Conservation (phyloP, 53 echinoderm and acorn worm species). For the Henricia sp. region DNA sequence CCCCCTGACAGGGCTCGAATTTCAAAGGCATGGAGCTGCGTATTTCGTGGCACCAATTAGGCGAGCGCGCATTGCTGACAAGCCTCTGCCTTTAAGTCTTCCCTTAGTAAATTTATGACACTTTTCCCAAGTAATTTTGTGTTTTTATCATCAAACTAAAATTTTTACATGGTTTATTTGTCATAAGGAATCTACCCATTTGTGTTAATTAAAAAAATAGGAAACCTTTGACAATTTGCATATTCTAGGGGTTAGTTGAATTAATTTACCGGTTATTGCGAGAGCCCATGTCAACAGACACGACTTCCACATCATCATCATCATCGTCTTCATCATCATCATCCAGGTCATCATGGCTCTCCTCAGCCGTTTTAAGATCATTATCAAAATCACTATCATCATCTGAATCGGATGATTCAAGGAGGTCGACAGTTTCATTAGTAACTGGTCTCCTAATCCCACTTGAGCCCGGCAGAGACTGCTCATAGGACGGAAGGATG, state of each 20-base stretch:
- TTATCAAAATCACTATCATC: constrained; percentile 35
- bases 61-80: too few species aligned
- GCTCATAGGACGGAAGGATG: constrained; percentile 39
- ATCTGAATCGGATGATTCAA: neutral
- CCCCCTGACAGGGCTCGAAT: too few species aligned
- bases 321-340: neutral
- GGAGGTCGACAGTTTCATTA: constrained; percentile 40
- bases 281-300: constrained; percentile 40
- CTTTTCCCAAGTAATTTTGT: too few species aligned
- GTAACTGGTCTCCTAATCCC: constrained; percentile 22
- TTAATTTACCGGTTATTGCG: constrained; percentile 14
- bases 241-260: neutral
- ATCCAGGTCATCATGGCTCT: neutral
- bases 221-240: neutral
- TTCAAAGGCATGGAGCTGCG: too few species aligned
- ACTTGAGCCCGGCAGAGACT: constrained; percentile 48
- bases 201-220: too few species aligned
- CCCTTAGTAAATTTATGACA: too few species aligned
- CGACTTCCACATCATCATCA: constrained; percentile 59
- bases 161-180: too few species aligned
- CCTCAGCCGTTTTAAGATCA: neutral
- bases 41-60: too few species aligned
- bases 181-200: too few species aligned
- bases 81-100: too few species aligned
- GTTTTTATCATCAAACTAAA: too few species aligned